Base-by-base conservation (phyloP, 2,797 vertebrate species). In the Acomys russatus region DNA sequence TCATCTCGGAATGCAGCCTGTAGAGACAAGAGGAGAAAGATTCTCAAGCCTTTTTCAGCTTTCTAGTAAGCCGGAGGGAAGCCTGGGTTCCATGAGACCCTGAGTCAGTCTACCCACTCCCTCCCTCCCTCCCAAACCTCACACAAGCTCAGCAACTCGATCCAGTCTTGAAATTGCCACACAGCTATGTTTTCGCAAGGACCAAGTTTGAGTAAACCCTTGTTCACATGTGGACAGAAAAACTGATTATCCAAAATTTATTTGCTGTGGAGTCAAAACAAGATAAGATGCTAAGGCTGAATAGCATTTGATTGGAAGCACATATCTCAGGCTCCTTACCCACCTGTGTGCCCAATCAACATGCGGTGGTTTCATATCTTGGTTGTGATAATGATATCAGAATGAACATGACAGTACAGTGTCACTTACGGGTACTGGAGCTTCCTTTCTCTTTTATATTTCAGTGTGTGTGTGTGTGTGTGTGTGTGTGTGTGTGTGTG, bases 271-370 rank as follows among this genome's bases (percentile, higher is more conserved):
- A 66, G 3, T 82, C 12, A 76, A 90, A 92, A 38, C 22, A 33
- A 86, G 68, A 74, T 63, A 96, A 74, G 30, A 93, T 54, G 54
- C 80, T n/a, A 91, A 56, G 82, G 5, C 49, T 88, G 74, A 83
- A 15, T 30, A 71, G 35, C 82, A 87, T 30, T 83, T 70, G 49
- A 23, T 77, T 59, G 25, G 30, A 87, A 95, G 70, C 51, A 20
- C 3, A 25, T 20, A 44, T 20, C 8, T 71, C 51, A 88, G 2
- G n/a, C 59, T 63, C 18, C 61, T 68, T 35, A 54, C 38, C 33
- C 33, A 68, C 54, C 5, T 79, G 61, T 68, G 44, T 90, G 33
- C 22, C 22, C 15, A 68, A 11, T 30, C 5, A 10, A 22, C 33
- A 68, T 28, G 63, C 30, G 30, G 33, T 54, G 1, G 14, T 56